Conservation (phyloP, 2,888 invertebrate genomes). For the Erebia aethiops region DNA sequence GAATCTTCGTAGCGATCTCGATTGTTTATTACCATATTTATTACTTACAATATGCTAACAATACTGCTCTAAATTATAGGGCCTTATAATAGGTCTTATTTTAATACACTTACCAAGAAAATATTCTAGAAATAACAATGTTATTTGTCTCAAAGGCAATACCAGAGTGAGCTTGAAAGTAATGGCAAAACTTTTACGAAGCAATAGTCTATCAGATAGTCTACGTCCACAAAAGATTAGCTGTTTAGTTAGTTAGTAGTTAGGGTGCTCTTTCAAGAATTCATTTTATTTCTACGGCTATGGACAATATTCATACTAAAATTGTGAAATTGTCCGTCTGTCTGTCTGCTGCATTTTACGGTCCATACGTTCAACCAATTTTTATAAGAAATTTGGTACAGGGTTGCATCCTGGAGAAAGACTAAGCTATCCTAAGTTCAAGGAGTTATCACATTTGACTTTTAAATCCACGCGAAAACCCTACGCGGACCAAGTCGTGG, state of each 20-base stretch:
- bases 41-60: too few species aligned
- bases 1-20: background rate
- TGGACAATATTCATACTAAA: background rate
- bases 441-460: too few species aligned
- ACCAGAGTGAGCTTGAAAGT: slow-evolving; percentile 34
- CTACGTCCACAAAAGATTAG: slow-evolving; percentile 34
- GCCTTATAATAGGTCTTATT: background rate
- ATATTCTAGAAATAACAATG: background rate
- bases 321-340: too few species aligned
- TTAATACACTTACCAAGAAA: background rate
- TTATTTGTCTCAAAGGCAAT: slow-evolving; percentile 24
- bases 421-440: too few species aligned
- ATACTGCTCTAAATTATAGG: background rate
- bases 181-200: slow-evolving; percentile 11
- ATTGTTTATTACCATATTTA: background rate
- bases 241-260: slow-evolving; percentile 46
- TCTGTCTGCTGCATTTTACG: too few species aligned
- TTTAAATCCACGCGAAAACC: too few species aligned
- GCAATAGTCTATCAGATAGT: slow-evolving; percentile 36
- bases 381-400: too few species aligned
- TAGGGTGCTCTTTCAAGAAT: slow-evolving; percentile 40
- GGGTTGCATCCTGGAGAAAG: too few species aligned
- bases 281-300: background rate
- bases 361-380: too few species aligned
- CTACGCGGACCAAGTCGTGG: too few species aligned